Evolutionary conservation across 2,113 vertebrate species (phyloP).

Genomic region (Nanorana parkeri): DNA sequence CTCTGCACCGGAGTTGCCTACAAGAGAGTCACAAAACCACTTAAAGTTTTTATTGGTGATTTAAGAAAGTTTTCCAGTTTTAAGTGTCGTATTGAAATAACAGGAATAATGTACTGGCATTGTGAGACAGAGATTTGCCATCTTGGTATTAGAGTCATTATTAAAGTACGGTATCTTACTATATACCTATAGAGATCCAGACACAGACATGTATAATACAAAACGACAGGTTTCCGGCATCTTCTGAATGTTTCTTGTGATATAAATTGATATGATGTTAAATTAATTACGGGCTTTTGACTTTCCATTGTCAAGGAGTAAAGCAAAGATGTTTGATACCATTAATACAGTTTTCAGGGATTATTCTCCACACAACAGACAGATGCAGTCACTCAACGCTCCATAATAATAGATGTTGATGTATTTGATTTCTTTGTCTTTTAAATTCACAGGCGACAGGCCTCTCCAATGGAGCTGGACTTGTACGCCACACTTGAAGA

Average conservation of each 20-base stretch:
- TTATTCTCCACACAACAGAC: slow-evolving; percentile 60
- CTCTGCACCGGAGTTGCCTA: slow-evolving; percentile 5
- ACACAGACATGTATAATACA: too few relatives aligned
- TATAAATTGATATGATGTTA: too few relatives aligned
- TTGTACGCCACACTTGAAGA: slow-evolving; percentile 78
- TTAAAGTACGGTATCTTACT: too few relatives aligned
- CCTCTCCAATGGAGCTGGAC: slow-evolving; percentile 69
- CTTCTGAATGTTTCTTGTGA: too few relatives aligned
- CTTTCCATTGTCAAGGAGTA: slow-evolving; percentile 72
- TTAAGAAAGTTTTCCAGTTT: neutral
- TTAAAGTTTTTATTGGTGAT: neutral
- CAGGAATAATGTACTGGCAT: too few relatives aligned
- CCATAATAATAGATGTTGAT: slow-evolving; percentile 60
- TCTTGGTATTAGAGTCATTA: too few relatives aligned
- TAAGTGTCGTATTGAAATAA: neutral
- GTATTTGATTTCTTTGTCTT: slow-evolving; percentile 70
- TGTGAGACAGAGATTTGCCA: too few relatives aligned
- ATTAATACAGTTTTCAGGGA: slow-evolving; percentile 62
- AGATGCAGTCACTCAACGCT: slow-evolving; percentile 55
- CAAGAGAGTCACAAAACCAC: neutral
- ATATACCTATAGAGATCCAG: too few relatives aligned
- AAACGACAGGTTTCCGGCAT: too few relatives aligned
- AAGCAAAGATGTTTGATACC: slow-evolving; percentile 53
- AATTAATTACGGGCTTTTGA: neutral
- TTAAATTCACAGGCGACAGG: slow-evolving; percentile 71